Percentiles rank a stretch among this genome's conserved stretches.
These are phyloP conservation scores for Cantharis rustica DNA, from an alignment of 2,888 invertebrate species.

Conservation along the genomic window DNA sequence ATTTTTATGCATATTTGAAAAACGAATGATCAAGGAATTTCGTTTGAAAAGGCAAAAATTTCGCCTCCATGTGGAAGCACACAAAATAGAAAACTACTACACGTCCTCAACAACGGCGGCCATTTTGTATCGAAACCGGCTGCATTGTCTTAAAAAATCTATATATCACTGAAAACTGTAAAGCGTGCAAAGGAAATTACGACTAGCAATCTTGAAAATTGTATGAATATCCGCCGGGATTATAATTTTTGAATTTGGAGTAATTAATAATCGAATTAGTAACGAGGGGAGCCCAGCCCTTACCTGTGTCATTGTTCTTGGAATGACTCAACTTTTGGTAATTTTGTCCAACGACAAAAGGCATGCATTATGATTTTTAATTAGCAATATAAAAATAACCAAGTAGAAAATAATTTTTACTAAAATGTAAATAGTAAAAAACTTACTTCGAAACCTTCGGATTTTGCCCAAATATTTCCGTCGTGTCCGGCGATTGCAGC, in stretches of 20 bases:
- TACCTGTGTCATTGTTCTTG: constrained; percentile 31
- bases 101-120: constrained; percentile 49
- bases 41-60: constrained; percentile 1
- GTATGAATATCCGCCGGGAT: background rate
- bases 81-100: constrained; percentile 39
- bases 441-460: constrained; percentile 92
- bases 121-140: constrained; percentile 51
- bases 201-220: background rate
- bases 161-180: constrained; percentile 17
- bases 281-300: constrained; percentile 25
- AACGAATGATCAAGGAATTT: background rate
- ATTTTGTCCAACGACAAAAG: background rate
- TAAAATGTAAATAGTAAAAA: constrained; percentile 17
- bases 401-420: background rate
- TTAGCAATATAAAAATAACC: background rate
- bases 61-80: constrained; percentile 12
- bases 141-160: constrained; percentile 29
- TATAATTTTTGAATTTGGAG: background rate
- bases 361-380: background rate
- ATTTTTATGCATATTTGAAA: background rate
- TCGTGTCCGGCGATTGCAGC: constrained; percentile 95
- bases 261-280: background rate
- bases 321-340: constrained; percentile 21
- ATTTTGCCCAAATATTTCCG: constrained; percentile 94
- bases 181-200: background rate